phyloP scores from a whole-genome alignment of 2,888 invertebrate species.

The Ischnura elegans region DNA sequence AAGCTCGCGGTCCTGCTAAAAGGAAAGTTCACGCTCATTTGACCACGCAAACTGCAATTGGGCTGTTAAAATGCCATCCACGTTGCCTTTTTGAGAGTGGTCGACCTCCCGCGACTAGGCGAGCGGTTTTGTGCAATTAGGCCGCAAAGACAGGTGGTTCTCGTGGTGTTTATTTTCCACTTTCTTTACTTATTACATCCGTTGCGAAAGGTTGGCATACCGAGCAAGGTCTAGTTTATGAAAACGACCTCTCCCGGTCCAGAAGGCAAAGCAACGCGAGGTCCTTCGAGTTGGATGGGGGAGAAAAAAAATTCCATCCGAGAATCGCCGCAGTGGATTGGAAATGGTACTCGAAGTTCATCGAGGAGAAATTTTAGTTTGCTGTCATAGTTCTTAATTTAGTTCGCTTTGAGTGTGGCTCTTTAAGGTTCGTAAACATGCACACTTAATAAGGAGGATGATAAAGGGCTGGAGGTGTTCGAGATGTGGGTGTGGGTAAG shows the following conservation, averaged over 20 bases:
- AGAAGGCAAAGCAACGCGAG: not conserved
- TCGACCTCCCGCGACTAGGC: not conserved
- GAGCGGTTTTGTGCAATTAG: not conserved
- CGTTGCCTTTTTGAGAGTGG: not conserved
- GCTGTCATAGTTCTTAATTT: too few species aligned
- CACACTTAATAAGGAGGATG: too few species aligned
- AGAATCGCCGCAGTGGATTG: too few species aligned
- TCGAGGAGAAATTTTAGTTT: too few species aligned
- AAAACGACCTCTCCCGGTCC: not conserved
- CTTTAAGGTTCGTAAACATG: too few species aligned
- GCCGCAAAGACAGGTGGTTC: too few species aligned
- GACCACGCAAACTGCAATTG: constrained; percentile 6
- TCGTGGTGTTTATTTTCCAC: not conserved
- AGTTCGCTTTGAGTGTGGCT: too few species aligned
- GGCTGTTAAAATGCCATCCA: constrained; percentile 25
- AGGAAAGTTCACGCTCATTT: not conserved
- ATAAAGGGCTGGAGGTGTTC: too few species aligned
- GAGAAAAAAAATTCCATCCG: not conserved
- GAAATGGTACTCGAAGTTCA: too few species aligned
- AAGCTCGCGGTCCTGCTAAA: not conserved
- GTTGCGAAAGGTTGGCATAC: not conserved
- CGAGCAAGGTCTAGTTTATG: constrained; percentile 4
- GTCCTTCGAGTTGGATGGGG: not conserved
- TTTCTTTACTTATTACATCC: not conserved
- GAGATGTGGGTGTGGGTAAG: too few species aligned